These are phyloP conservation scores for Stomatorhinus walkeri DNA, from an alignment of 2,797 vertebrate genomes.

Conservation along the genomic window DNA sequence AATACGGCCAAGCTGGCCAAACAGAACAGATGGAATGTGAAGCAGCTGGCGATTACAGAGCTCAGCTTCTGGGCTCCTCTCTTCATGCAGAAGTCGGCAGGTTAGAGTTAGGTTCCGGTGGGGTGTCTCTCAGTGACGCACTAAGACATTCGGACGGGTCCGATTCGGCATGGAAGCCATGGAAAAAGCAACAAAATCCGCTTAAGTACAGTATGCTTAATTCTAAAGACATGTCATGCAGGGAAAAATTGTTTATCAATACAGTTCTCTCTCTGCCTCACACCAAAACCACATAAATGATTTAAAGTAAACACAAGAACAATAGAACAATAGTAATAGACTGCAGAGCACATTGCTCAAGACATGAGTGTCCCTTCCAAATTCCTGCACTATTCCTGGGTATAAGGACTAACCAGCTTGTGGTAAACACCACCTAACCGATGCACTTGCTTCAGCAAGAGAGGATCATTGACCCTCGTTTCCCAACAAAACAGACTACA, in stretches of 20 bases:
- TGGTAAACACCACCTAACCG: neutral
- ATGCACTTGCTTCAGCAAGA: neutral
- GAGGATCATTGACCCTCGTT: neutral
- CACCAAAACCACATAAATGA: neutral
- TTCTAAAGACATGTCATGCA: neutral
- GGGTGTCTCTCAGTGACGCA: neutral
- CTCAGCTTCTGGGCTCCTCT: neutral
- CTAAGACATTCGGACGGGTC: neutral
- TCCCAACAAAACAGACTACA: neutral
- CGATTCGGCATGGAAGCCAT: neutral
- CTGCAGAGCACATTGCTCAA: neutral
- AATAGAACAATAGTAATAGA: neutral
- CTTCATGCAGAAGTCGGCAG: neutral
- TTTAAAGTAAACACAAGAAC: neutral
- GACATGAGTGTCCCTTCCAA: neutral
- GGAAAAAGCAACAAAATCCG: neutral
- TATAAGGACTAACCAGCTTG: neutral
- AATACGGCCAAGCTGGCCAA: neutral
- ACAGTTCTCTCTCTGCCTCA: neutral
- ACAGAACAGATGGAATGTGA: neutral
- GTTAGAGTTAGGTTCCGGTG: neutral
- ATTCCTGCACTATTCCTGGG: neutral
- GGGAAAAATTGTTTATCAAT: neutral
- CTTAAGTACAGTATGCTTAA: neutral
- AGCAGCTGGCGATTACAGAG: slow-evolving; percentile 9